Base-by-base conservation (phyloP, 1,140 invertebrate genomes). In the Drosophila ironensis region DNA sequence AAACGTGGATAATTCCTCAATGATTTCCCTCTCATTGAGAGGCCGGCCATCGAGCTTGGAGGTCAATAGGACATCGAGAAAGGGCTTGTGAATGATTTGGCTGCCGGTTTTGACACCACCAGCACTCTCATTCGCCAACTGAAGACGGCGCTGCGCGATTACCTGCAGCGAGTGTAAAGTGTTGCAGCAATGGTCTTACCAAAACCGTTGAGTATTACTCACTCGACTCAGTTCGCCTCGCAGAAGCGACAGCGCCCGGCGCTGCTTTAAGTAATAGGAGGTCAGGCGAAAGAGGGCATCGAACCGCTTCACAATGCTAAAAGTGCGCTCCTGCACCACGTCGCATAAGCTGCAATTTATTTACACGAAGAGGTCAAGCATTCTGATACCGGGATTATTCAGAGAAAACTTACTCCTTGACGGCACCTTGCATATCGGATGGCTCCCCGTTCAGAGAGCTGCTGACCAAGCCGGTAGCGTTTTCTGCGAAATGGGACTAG, bases 1-100 rank as follows among this genome's bases (percentile, higher is more conserved):
- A 66, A 95, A 95, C 12, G 94, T 95, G 56, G 94, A 93, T 2
- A 94, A 91, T 88, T 94, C 94, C 75, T 94, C 93, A 48, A 92
- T 88, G 33, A 95, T 93, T 72, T 95, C 94, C n/a, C 91, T 88
- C 35, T 94, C 91, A 1, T 92, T 92, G 9, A 95, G 89, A 1
- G 89, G 70, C 37, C 93, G 91, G 8, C 91, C 88, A 60, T 94
- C 91, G 27, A 91, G 90, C 19, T 86, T 78, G 51, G 91, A 90
- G 24, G 66, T 48, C 12, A 90, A 24, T 19, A 89, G 50, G 2
- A 87, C 64, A 52, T 89, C 81, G 0, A 89, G 38, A 19, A 89
- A 89, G 11, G 84, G 54, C 14, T 74, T 80, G 28, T 59, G 50
- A 9, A 42, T 12, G 16, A 4, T 9, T 20, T 11, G 22, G 3